Evolutionary conservation across 2,888 invertebrate genomes (phyloP).

Genomic region (Biston betularia): DNA sequence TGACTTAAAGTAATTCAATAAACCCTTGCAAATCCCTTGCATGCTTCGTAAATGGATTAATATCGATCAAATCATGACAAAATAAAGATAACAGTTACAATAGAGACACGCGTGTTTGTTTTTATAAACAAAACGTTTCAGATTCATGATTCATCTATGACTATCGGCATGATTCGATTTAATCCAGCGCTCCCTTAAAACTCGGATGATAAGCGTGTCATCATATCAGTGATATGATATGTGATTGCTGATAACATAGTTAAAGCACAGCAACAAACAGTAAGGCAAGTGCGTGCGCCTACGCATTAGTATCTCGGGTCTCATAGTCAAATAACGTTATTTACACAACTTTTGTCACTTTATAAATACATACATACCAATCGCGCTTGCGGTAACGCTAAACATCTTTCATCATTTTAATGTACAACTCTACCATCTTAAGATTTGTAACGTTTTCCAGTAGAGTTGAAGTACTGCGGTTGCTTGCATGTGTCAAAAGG

Average conservation of each 20-base stretch:
- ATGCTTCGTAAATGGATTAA: no score
- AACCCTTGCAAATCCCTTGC: no score
- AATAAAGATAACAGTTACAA: not conserved
- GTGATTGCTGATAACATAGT: constrained; percentile 23
- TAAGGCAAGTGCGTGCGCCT: constrained; percentile 11
- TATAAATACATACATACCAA: not conserved
- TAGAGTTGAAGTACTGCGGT: constrained; percentile 45
- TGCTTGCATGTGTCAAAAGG: constrained; percentile 55
- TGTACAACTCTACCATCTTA: not conserved
- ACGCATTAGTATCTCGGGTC: constrained; percentile 5
- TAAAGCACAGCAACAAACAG: constrained; percentile 19
- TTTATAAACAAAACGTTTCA: constrained; percentile 18
- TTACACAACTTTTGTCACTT: constrained; percentile 14
- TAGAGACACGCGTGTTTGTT: constrained; percentile 3
- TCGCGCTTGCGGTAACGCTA: constrained; percentile 11
- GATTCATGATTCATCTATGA: constrained; percentile 28
- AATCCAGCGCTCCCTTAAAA: constrained; percentile 30
- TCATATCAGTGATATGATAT: constrained; percentile 35
- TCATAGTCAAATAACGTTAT: constrained; percentile 12
- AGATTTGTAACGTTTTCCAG: constrained; percentile 17
- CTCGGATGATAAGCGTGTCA: constrained; percentile 35
- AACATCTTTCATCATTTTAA: constrained; percentile 21
- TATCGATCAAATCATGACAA: not conserved
- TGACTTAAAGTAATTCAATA: no score
- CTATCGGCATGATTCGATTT: constrained; percentile 20